Percentiles rank a stretch among this genome's conserved stretches.
Conservation (phyloP, 2,113 vertebrate genomes). For the Nyctereutes procyonoides region DNA sequence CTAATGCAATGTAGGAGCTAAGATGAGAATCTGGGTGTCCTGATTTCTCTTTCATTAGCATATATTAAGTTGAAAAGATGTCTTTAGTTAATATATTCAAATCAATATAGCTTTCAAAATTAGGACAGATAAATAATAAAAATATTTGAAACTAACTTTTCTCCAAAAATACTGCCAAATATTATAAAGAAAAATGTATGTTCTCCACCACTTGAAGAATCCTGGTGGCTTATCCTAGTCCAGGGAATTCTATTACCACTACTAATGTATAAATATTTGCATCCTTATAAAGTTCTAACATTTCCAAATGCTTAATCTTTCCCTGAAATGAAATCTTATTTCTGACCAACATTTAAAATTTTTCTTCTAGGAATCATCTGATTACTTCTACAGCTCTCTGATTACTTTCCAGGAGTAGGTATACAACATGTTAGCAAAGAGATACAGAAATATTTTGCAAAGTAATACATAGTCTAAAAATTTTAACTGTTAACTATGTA, state of each 20-base stretch:
- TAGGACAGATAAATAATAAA: background rate
- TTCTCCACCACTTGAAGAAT: background rate
- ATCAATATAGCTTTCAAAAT: background rate
- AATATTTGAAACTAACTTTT: background rate
- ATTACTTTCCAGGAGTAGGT: background rate
- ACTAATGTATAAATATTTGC: background rate
- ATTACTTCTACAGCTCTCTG: background rate
- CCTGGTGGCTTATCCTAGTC: background rate
- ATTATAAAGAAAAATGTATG: background rate
- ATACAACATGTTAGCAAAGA: background rate
- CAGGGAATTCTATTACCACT: background rate
- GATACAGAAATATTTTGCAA: background rate
- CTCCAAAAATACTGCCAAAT: background rate
- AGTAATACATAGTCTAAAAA: background rate
- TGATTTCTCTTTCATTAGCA: background rate
- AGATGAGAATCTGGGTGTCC: background rate
- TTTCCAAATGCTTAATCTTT: background rate
- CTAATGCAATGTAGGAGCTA: background rate
- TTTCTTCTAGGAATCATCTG: background rate
- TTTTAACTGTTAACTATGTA: background rate
- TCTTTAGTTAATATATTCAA: background rate
- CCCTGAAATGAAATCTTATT: constrained; percentile 8
- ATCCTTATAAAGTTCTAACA: background rate
- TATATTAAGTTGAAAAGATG: background rate
- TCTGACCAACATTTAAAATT: background rate